These are phyloP conservation scores for Tenthredo distinguenda DNA, from an alignment of 2,888 invertebrate species.

Conservation along the genomic window DNA sequence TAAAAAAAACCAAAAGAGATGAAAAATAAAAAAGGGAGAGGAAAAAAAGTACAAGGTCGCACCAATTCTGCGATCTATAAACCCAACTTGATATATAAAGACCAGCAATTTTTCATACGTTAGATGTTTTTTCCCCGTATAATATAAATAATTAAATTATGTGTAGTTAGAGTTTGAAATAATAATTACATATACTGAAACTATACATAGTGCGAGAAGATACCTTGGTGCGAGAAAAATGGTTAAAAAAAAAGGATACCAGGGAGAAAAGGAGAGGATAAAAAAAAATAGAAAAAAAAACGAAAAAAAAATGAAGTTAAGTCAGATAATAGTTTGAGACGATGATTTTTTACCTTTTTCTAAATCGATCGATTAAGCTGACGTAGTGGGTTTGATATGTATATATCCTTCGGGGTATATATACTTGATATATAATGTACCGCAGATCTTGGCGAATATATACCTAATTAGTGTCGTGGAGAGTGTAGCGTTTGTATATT, in stretches of 20 bases:
- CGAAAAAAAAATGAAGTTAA: constrained; percentile 43
- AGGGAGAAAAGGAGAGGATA: constrained; percentile 54
- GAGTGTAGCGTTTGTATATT: constrained; percentile 53
- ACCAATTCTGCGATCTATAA: constrained; percentile 19
- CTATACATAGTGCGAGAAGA: not conserved
- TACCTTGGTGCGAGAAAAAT: not conserved
- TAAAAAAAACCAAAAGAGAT: not conserved
- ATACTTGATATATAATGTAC: constrained; percentile 33
- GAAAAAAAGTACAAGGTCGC: not conserved
- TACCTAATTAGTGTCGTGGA: constrained; percentile 49
- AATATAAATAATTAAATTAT: not conserved
- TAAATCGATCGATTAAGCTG: constrained; percentile 54
- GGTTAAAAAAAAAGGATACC: constrained; percentile 50
- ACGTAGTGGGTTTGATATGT: constrained; percentile 24
- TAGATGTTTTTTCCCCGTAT: constrained; percentile 65
- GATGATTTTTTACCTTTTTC: constrained; percentile 58
- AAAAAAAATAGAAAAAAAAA: constrained; percentile 18
- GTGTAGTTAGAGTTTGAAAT: constrained; percentile 65
- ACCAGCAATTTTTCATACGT: constrained; percentile 65
- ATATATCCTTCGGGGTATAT: constrained; percentile 6
- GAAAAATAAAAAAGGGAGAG: not conserved
- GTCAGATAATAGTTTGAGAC: constrained; percentile 59
- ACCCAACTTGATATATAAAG: constrained; percentile 26
- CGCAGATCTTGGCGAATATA: constrained; percentile 51
- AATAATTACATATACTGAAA: constrained; percentile 58